phyloP scores from a whole-genome alignment of 1,140 invertebrate genomes.

The Antheraea pernyi region DNA sequence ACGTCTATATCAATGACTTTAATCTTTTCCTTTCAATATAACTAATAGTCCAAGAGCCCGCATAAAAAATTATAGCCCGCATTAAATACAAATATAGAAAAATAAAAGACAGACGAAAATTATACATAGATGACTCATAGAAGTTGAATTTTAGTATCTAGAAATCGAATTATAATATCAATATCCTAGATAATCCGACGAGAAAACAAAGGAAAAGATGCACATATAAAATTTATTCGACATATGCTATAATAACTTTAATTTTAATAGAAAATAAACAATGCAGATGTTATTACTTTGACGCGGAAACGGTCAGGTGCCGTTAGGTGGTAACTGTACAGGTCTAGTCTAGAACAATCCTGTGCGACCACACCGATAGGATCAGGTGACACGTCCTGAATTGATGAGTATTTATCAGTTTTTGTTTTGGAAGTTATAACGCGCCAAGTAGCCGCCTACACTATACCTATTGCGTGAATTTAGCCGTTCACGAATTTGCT shows the following conservation, averaged over 20 bases:
- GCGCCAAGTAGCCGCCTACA: background rate
- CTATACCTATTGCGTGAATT: background rate
- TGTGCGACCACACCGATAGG: slow-evolving; percentile 55
- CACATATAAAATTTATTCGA: background rate
- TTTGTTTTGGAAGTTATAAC: slow-evolving; percentile 16
- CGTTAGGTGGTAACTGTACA: slow-evolving; percentile 74
- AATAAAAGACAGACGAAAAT: too few relatives aligned
- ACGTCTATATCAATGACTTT: too few relatives aligned
- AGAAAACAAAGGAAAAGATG: background rate
- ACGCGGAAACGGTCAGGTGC: slow-evolving; percentile 67
- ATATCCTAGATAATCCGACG: background rate
- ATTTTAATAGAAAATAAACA: slow-evolving; percentile 56
- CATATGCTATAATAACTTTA: slow-evolving; percentile 10
- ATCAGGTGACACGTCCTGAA: slow-evolving; percentile 70
- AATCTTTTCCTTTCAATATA: too few relatives aligned
- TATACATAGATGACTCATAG: too few relatives aligned
- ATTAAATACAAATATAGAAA: too few relatives aligned
- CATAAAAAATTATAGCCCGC: too few relatives aligned
- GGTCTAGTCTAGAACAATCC: slow-evolving; percentile 73
- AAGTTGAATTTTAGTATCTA: too few relatives aligned
- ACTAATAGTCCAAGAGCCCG: too few relatives aligned
- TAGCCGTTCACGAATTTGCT: background rate
- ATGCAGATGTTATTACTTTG: slow-evolving; percentile 59
- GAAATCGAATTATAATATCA: too few relatives aligned
- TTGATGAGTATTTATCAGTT: slow-evolving; percentile 57